Percentiles rank a stretch among this genome's conserved stretches.
phyloP scores from a whole-genome alignment of 2,113 vertebrate species.

The Hydrochoerus hydrochaeris region DNA sequence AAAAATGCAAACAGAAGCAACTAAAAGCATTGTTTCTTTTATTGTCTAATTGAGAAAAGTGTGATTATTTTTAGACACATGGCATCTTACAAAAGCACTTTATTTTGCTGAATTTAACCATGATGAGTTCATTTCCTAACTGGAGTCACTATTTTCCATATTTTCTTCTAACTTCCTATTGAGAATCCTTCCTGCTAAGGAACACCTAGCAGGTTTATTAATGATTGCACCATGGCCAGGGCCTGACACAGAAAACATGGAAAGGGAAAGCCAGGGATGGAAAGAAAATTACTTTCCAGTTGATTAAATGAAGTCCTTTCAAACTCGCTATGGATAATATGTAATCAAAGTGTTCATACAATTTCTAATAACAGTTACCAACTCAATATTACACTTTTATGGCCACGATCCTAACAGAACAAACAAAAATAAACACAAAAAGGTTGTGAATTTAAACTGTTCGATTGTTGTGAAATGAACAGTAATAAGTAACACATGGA shows the following conservation, averaged over 20 bases:
- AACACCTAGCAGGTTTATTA: slow-evolving; percentile 42
- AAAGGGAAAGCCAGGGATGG: background rate
- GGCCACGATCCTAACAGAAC: background rate
- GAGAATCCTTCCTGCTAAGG: background rate
- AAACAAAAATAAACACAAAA: slow-evolving; percentile 48
- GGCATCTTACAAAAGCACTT: slow-evolving; percentile 23
- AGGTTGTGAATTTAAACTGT: slow-evolving; percentile 42
- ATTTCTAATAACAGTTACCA: slow-evolving; percentile 47
- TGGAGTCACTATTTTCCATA: slow-evolving; percentile 17
- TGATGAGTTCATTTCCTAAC: slow-evolving; percentile 43
- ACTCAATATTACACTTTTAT: slow-evolving; percentile 41
- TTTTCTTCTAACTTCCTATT: background rate
- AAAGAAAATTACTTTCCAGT: slow-evolving; percentile 35
- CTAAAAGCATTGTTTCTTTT: slow-evolving; percentile 45
- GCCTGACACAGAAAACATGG: background rate
- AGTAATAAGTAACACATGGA: slow-evolving; percentile 24
- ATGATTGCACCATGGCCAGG: background rate
- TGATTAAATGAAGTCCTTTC: slow-evolving; percentile 56
- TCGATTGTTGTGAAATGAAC: background rate
- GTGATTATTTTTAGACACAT: slow-evolving; percentile 59
- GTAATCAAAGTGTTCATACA: slow-evolving; percentile 42
- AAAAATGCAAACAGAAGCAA: slow-evolving; percentile 48
- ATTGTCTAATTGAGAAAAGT: slow-evolving; percentile 48
- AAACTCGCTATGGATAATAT: slow-evolving; percentile 5
- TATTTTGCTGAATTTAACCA: slow-evolving; percentile 8